Evolutionary conservation across 2,113 vertebrate species (phyloP), one percentile per base, ranked within the genome.

Genomic region (Sturnus vulgaris): DNA sequence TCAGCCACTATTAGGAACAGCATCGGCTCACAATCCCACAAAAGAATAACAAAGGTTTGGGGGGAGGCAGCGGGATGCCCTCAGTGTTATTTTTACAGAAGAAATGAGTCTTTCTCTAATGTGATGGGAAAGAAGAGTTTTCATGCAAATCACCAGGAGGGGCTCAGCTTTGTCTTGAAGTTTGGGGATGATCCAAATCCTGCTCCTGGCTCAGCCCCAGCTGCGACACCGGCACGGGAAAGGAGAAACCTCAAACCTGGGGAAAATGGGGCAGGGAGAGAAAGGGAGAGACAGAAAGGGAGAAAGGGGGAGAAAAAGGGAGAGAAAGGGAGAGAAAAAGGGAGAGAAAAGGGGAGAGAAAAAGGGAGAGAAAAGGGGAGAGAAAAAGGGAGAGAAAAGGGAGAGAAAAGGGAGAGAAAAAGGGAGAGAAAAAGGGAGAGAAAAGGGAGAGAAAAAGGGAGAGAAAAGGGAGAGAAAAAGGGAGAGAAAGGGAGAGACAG

Each of bases 241-340:
- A 50, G 63, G 68, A 30, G 78, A 5, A 44, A 7, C 4, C 1
- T 18, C 30, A 2, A 1, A 15, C 5, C 1, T 11, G 1, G 47
- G 42, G 9, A 24, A 79, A 90, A 46, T 7, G 50, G 59, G 80
- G 61, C 31, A 56, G 9, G 55, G 75, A 46, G 21, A 25, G 30
- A 4, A 73, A 37, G 30, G 39, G 12, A 44, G 56, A 37, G 33
- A n/a, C n/a, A n/a, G n/a, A 3, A 12, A 49, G 13, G 24, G 13
- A 23, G 14, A 35, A 10, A 14, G 21, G 9, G n/a, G 8, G 65
- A 33, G 15, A 30, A 21, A 42, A 79, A 76, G 20, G 17, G 4
- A 15, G 9, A n/a, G 22, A 57, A 22, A 27, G 61, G 68, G 16
- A 20, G 13, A 20, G 1, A 24, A 25, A 11, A 9, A 81, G 12